Evolutionary conservation across 2,113 vertebrate genomes (phyloP).

Genomic region (Phylloscopus trochiloides): DNA sequence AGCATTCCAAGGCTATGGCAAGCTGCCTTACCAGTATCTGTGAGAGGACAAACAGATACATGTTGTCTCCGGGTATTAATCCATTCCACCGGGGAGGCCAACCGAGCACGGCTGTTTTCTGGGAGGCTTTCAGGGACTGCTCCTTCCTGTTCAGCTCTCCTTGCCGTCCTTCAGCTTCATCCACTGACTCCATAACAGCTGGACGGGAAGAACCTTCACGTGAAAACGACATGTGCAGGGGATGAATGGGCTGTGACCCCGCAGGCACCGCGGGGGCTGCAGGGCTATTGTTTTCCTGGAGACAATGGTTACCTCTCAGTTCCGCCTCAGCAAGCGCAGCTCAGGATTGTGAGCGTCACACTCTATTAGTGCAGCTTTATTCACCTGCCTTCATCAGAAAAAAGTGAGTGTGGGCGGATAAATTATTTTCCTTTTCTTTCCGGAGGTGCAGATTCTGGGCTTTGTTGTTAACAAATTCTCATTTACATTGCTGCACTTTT

Average conservation of each 20-base stretch:
- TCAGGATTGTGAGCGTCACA: constrained; percentile 65
- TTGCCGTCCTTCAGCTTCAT: constrained; percentile 53
- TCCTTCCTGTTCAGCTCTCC: constrained; percentile 53
- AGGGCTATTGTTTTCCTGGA: constrained; percentile 12
- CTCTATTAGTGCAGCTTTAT: constrained; percentile 71
- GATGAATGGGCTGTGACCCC: neutral
- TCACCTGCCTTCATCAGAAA: constrained; percentile 77
- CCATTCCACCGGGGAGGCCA: constrained; percentile 76
- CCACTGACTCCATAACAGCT: constrained; percentile 66
- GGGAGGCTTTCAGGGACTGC: constrained; percentile 56
- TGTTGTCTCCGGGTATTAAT: constrained; percentile 76
- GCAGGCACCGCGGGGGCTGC: neutral
- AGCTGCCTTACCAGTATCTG: constrained; percentile 86
- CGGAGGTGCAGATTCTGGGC: constrained; percentile 68
- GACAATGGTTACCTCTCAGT: constrained; percentile 39
- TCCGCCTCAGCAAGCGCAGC: constrained; percentile 54
- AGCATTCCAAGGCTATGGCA: neutral
- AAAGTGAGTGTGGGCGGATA: constrained; percentile 75
- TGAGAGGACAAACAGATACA: constrained; percentile 82
- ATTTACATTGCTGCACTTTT: constrained; percentile 69
- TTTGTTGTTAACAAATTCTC: constrained; percentile 73
- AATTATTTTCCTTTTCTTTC: constrained; percentile 78
- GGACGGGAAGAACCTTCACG: constrained; percentile 65
- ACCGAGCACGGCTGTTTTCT: constrained; percentile 56
- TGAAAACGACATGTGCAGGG: neutral